These are phyloP conservation scores for Prorops nasuta DNA, from an alignment of 1,140 invertebrate species.

Conservation along the genomic window DNA sequence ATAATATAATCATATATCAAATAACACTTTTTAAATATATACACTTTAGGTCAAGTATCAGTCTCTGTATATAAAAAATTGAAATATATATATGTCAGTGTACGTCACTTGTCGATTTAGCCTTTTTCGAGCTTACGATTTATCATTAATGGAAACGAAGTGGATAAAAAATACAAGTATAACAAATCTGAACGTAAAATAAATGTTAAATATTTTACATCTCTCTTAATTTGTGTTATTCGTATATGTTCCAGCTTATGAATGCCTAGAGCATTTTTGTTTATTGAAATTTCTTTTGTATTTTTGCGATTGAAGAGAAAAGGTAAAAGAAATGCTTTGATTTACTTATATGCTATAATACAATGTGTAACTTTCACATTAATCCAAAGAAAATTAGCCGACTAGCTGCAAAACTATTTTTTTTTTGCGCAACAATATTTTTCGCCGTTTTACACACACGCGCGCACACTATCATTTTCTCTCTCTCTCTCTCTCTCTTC, in stretches of 20 bases:
- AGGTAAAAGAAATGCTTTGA: neutral
- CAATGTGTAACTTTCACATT: neutral
- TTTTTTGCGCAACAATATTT: too few species aligned
- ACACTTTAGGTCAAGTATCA: conserved; percentile 48
- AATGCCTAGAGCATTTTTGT: neutral
- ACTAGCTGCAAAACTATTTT: neutral
- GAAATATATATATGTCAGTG: conserved; percentile 32
- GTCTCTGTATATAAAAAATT: conserved; percentile 46
- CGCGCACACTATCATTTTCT: too few species aligned
- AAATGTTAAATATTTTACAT: too few species aligned
- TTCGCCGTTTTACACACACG: too few species aligned
- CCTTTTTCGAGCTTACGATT: conserved; percentile 5
- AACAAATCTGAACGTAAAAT: too few species aligned
- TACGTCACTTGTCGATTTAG: conserved; percentile 11
- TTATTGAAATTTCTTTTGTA: neutral
- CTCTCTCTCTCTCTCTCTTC: too few species aligned
- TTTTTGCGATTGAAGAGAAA: too few species aligned
- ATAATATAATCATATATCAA: conserved; percentile 23
- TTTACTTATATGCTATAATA: neutral
- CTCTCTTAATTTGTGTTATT: too few species aligned
- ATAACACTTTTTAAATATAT: conserved; percentile 36
- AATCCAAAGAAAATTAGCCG: neutral
- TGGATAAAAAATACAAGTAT: too few species aligned
- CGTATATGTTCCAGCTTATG: too few species aligned
- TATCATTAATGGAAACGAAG: neutral